Evolutionary conservation across 92 coral and sea anemone species (phyloP), one percentile per base, ranked within the genome.

Genomic region (Palythoa grandiflora): DNA sequence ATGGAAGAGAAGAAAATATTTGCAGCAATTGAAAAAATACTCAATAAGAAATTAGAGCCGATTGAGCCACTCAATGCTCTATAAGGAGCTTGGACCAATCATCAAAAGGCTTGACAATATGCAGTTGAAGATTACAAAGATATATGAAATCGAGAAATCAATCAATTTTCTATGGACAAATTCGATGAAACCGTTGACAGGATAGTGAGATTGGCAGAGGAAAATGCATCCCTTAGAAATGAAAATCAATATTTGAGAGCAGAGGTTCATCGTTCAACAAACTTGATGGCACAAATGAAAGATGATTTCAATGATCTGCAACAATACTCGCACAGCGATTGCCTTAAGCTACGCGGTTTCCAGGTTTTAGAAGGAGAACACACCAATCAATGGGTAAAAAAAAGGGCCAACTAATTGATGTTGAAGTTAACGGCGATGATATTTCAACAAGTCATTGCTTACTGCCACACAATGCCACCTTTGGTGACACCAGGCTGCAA

Each of bases 281-380:
- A 76, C 40, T 77, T 77, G 81, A 77, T 53, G 44, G 81, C 16
- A 10, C 66, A 53, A 77, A 5, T 52, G 19, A 77, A 77, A 28
- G 81, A 77, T 54, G 47, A 77, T 77, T 15, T 77, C 5, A 52
- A 52, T 47, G 68, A 77, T 51, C 20, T 77, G 21, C 68, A 77
- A 77, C 81, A 77, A 77, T 53, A 77, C 66, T 52, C 81, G 65
- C 66, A 47, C 47, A 77, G 81, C 21, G 81, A 77, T 10, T 77
- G 21, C 48, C 81, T 77, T 28, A 47, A 77, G 68, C 44, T 77
- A 21, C 68, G 65, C 3, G 66, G 81, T 54, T 66, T 52, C 66
- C 81, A 48, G 68, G 81, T 77, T 2, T 54, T 52, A 9, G 68
- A 53, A 37, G 20, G 37, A 0, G 68, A 77, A 77, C 66, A 54